Evolutionary conservation across 2,113 vertebrate genomes (phyloP).

Genomic region (Brachypodius melanocephalos): DNA sequence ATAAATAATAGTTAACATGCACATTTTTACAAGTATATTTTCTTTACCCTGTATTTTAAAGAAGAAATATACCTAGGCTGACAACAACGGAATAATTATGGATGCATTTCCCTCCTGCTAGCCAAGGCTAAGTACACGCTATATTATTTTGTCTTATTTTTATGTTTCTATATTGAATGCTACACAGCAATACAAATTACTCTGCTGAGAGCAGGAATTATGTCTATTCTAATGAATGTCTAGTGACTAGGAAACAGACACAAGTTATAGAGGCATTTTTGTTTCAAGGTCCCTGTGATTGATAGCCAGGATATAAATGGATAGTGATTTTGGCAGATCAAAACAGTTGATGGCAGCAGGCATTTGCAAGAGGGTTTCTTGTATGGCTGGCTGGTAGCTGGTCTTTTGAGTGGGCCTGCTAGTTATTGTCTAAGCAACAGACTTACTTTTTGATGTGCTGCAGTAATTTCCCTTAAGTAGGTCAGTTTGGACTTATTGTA

Average conservation of each 20-base stretch:
- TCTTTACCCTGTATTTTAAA: neutral
- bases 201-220: neutral
- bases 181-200: neutral
- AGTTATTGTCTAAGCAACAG: neutral
- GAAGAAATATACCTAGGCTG: neutral
- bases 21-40: neutral
- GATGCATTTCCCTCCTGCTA: neutral
- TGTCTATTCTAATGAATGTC: neutral
- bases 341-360: neutral
- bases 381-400: neutral
- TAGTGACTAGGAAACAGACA: neutral
- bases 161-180: neutral
- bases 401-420: neutral
- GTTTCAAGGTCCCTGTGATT: neutral
- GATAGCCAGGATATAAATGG: neutral
- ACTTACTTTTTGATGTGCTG: neutral
- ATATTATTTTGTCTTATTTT: neutral
- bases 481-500: neutral
- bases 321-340: neutral
- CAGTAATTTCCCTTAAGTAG: neutral
- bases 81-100: neutral
- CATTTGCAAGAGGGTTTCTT: neutral
- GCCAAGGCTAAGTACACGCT: neutral
- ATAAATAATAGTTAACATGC: neutral
- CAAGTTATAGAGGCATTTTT: neutral